Base-by-base conservation (phyloP, 2,797 vertebrate species). In the Poeciliopsis gracilis region DNA sequence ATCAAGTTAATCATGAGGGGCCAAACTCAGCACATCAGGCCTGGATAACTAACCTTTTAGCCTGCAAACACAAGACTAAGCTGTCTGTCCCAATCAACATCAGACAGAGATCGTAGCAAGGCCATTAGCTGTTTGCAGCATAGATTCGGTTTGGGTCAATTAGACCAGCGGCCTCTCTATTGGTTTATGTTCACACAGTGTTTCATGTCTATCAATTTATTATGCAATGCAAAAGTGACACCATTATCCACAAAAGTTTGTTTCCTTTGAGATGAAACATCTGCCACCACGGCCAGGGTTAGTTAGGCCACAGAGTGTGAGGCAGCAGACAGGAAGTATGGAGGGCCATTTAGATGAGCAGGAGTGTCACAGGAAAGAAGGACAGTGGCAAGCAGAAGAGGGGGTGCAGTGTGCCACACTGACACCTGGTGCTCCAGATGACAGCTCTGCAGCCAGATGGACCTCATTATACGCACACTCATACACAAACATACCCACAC, bases 371-470 rank as follows among this genome's bases (percentile, higher is more conserved):
- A 36, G 77, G 77, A 91, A 90, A 91, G 87, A 85, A 84, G 87
- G 89, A 76, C 89, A 87, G 90, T 69, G 78, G 88, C 66, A 46
- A 75, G 83, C 73, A 33, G 53, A 25, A 18, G 33, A 20, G 12
- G 15, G 83, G 81, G 85, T 13, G n/a, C 85, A 84, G 67, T 84
- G 89, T 89, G 89, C 87, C 88, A 92, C 89, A 55, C 86, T 93
- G 93, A 95, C 95, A 96, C 95, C 95, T 96, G 95, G 95, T 91
- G 90, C 94, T 95, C 94, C 95, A 96, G 95, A 95, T 96, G 95
- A 96, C 94, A 91, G 88, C 90, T 88, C 92, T 76, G 89, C 82
- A 85, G 91, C 94, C 94, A 95, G 94, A 95, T 95, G 95, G 95
- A 95, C 92, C 89, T 84, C 80, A 88, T 92, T 91, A 91, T 87